Base-by-base conservation (phyloP, 2,797 vertebrate species). In the Urosaurus nigricauda region DNA sequence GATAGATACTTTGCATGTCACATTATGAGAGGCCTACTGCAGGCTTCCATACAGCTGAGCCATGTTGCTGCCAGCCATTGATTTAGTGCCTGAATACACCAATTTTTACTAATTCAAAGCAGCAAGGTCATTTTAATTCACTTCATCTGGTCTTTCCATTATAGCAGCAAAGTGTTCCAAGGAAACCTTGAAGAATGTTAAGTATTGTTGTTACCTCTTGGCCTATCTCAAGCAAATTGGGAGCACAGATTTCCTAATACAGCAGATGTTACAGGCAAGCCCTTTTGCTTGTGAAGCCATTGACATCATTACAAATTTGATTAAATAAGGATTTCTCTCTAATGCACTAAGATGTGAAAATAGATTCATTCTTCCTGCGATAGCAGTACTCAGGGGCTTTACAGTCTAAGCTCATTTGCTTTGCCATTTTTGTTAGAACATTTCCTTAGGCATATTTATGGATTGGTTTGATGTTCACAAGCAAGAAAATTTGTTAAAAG, bases 121-220 rank as follows among this genome's bases (percentile, higher is more conserved):
- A 88, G 58, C 88, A 95, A 94, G 88, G 92, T 94, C 79, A 93
- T 94, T 94, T 94, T 94, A 87, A 92, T 94, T 92, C 75, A 90
- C 43, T 94, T 90, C 85, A 32, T 82, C 68, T 88, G 3, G 5
- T 82, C 78, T 89, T 81, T 87, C 79, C 83, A 21, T 89, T 87
- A 91, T 77, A 95, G 51, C 13, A 89, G 51, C 29, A 88, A 89
- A 91, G 5, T 78, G 2, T 2, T 91, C 56, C n/a, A 11, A 82
- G 74, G 13, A 90, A 92, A 40, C 85, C 79, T 91, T 79, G 75
- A 92, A 91, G 87, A 93, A 89, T 89, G 6, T 90, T 90, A 87
- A 84, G 29, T 75, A 84, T n/a, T 84, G 3, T 83, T 56, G 58
- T 88, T 92, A 86, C 12, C 82, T 92, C 86, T 91, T 87, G 84